Evolutionary conservation across 2,797 vertebrate species (phyloP), one percentile per base, ranked within the genome.

Genomic region (Xenops minutus): DNA sequence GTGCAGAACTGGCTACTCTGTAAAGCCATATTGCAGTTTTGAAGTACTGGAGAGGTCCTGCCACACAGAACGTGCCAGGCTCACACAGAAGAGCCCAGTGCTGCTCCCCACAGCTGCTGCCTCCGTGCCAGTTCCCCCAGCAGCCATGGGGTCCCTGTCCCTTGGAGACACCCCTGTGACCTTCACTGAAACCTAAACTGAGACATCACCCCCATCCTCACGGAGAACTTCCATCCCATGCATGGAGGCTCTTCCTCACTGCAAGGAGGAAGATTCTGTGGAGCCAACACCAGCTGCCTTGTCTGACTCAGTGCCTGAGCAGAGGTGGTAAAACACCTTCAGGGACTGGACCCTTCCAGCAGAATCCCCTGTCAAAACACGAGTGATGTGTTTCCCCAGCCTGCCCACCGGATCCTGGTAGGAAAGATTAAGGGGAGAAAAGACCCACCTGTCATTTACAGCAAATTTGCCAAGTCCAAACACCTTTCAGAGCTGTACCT

Each of bases 11-110:
- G 91, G 48, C 77, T 68, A 3, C 30, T 34, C 52, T 37, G 18
- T 5, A 41, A 78, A 56, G 62, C 73, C 79, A 17, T 3, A 6
- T 0, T 16, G 39, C 62, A 43, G 0, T 24, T 63, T 4, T 18
- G 64, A 36, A 23, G 46, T 4, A 1, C 30, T 10, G 43, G 52
- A 14, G 29, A 77, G 68, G 18, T 43, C 0, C 26, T 27, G 62
- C 19, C n/a, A 7, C 23, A 5, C 24, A 3, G 39, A 30, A 11
- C 0, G 1, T 12, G 19, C 27, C 54, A 18, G 37, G 67, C 18
- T 79, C 2, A 0, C 48, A 2, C 12, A 19, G 56, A 10, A 55
- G 2, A 62, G n/a, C 41, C 34, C 3, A 0, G n/a, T 0, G 26
- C 48, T 15, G n/a, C 56, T 21, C 37, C 22, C 23, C 41, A 5